Conservation (phyloP, 2,113 vertebrate species). For the Psophia crepitans region DNA sequence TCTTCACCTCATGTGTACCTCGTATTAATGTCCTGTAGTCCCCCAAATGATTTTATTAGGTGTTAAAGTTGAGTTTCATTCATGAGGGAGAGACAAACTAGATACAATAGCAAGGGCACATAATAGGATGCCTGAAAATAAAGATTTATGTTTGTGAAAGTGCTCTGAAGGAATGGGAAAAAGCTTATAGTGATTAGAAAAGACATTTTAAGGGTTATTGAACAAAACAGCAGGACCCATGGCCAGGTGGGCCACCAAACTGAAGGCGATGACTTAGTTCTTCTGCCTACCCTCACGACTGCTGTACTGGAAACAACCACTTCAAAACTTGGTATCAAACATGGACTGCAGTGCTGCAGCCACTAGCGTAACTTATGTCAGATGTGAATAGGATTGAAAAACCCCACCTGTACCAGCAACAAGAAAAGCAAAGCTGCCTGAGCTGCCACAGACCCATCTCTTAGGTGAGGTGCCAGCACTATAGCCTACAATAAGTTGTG, state of each 20-base stretch:
- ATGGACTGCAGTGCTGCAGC: neutral
- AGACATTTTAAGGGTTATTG: neutral
- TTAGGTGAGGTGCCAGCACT: neutral
- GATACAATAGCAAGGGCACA: neutral
- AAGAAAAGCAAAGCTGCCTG: neutral
- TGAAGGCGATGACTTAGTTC: neutral
- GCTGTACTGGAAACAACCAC: neutral
- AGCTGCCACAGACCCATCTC: neutral
- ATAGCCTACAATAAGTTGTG: accelerated
- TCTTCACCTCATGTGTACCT: neutral
- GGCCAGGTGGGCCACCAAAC: neutral
- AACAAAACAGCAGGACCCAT: neutral
- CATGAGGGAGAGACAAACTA: neutral
- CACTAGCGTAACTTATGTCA: neutral
- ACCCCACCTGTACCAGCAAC: neutral
- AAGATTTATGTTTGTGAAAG: neutral
- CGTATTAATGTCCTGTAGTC: neutral
- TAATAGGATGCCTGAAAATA: neutral
- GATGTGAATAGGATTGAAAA: neutral
- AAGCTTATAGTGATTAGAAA: neutral
- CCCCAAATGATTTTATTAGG: neutral
- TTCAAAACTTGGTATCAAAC: neutral
- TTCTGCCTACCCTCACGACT: neutral
- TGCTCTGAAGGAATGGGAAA: neutral
- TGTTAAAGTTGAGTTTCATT: neutral